phyloP scores from a whole-genome alignment of 2,113 vertebrate species.

The Nycticorax nycticorax region DNA sequence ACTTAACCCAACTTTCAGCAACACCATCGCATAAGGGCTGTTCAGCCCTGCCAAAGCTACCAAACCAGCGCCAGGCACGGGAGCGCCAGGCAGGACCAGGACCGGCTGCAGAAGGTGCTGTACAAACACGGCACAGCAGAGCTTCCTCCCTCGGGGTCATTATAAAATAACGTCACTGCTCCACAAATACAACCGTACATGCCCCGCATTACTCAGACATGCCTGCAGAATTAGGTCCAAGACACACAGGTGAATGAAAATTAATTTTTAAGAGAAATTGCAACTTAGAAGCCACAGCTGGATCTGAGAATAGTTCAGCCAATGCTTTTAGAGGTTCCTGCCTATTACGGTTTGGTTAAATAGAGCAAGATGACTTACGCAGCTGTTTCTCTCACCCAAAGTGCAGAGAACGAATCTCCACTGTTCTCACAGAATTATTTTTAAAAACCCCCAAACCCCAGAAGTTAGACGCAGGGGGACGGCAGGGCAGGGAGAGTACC shows the following conservation, averaged over 20 bases:
- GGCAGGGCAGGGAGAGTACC: neutral
- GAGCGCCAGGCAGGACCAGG: neutral
- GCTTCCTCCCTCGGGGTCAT: neutral
- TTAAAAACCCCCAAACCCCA: neutral
- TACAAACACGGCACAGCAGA: neutral
- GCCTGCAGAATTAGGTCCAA: neutral
- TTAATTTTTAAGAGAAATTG: neutral
- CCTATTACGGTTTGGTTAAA: neutral
- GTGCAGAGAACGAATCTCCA: neutral
- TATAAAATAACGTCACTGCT: neutral
- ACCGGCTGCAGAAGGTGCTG: neutral
- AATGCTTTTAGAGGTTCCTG: neutral
- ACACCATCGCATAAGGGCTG: neutral
- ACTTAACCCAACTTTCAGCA: neutral
- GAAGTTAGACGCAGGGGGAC: neutral
- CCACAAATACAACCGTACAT: neutral
- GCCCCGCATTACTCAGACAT: neutral
- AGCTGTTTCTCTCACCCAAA: neutral
- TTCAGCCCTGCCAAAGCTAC: neutral
- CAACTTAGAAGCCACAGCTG: neutral
- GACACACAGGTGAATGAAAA: neutral
- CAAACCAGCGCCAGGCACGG: neutral
- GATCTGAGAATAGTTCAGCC: neutral
- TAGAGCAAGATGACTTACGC: rapidly evolving
- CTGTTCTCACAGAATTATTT: neutral